phyloP scores from a whole-genome alignment of 92 coral and sea anemone genomes.

The Heteractis magnifica region DNA sequence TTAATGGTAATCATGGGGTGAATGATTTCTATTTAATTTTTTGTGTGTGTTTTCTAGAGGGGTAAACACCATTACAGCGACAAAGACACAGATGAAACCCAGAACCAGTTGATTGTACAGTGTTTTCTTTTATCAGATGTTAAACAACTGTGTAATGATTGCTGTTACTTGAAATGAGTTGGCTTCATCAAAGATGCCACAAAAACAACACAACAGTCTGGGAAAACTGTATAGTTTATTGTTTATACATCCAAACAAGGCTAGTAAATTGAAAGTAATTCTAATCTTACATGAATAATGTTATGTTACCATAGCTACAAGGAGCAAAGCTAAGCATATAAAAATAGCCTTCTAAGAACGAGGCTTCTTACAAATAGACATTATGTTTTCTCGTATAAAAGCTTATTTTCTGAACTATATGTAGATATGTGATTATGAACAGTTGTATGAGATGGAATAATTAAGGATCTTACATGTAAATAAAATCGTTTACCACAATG shows the following conservation, averaged over 20 bases:
- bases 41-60: no score
- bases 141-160: no score
- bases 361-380: slow-evolving; percentile 3
- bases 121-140: no score
- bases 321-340: neutral
- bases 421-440: neutral
- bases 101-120: no score
- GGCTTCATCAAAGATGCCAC: no score
- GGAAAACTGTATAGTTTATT: neutral
- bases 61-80: no score
- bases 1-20: no score
- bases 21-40: no score
- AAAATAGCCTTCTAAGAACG: neutral
- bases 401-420: neutral
- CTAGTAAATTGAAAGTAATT: neutral
- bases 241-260: slow-evolving; percentile 8
- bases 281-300: neutral
- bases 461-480: no score
- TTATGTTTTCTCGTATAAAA: slow-evolving; percentile 1
- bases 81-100: no score
- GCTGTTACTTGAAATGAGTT: no score
- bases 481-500: neutral
- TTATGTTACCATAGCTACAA: neutral
- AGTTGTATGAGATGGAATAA: neutral
- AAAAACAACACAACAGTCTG: no score